Evolutionary conservation across 2,797 vertebrate genomes (phyloP).

Genomic region (Gastrophryne carolinensis): DNA sequence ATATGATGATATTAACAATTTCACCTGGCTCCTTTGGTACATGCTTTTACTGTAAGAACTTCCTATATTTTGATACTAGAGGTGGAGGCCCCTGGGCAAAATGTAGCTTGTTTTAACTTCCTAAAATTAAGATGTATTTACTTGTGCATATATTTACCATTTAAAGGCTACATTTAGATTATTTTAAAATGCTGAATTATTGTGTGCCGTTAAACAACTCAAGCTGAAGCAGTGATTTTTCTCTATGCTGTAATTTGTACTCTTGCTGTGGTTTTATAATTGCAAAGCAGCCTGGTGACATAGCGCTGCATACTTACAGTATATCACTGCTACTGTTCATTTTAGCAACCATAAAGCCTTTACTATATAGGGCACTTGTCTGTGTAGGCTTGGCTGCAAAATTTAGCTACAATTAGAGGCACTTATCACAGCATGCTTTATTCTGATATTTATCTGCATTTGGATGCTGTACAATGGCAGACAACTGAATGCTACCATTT

Average conservation of each 20-base stretch:
- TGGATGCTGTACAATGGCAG: not conserved
- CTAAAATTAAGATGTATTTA: constrained; percentile 10
- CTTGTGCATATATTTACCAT: not conserved
- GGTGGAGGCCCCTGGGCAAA: no score
- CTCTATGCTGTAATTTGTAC: not conserved
- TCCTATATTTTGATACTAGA: no score
- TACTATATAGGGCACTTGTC: not conserved
- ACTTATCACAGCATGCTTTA: not conserved
- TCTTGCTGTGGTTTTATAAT: not conserved
- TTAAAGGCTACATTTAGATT: constrained; percentile 8
- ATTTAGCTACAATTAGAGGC: no score
- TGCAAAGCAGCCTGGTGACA: constrained; percentile 6
- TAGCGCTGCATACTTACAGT: not conserved
- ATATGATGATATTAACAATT: no score
- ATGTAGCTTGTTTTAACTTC: constrained; percentile 1
- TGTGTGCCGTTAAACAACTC: constrained; percentile 14
- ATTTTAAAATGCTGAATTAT: constrained; percentile 21
- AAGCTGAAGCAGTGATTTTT: not conserved
- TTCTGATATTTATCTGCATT: not conserved
- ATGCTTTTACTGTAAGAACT: no score
- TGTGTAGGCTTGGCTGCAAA: not conserved
- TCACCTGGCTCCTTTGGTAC: no score
- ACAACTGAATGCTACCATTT: no score
- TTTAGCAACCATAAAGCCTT: not conserved
- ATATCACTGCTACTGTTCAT: not conserved